Percentiles rank a stretch among this genome's conserved stretches.
These are phyloP conservation scores for Listronotus oregonensis DNA, from an alignment of 1,140 invertebrate species.

Conservation along the genomic window DNA sequence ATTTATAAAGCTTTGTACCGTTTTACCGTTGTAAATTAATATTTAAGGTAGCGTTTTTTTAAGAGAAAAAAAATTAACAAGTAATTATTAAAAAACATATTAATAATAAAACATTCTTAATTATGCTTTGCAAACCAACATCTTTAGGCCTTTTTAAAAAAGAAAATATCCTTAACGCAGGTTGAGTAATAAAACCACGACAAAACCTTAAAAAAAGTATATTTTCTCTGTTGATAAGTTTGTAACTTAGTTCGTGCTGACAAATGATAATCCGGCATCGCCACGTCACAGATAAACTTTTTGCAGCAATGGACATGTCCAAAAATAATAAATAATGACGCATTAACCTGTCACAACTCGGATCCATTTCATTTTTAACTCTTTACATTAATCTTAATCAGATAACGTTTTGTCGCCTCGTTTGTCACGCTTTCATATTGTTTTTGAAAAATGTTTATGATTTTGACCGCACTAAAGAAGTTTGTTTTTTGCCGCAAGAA, in stretches of 20 bases:
- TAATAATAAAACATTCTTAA: no score
- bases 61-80: no score
- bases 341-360: slow-evolving; percentile 4
- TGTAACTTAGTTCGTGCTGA: neutral
- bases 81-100: no score
- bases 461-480: no score
- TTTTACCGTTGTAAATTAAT: no score
- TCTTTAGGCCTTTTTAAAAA: no score
- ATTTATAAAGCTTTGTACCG: no score
- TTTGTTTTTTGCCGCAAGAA: no score
- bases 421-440: neutral
- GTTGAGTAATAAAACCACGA: no score
- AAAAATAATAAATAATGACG: slow-evolving; percentile 13
- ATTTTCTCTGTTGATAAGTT: neutral
- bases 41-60: no score
- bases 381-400: slow-evolving; percentile 16
- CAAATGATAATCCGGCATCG: slow-evolving; percentile 1
- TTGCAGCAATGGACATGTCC: neutral
- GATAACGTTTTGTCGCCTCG: slow-evolving; percentile 5
- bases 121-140: no score
- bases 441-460: neutral
- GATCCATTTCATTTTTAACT: slow-evolving; percentile 13
- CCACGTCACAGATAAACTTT: neutral
- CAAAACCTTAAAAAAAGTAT: neutral
- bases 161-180: no score